Base-by-base conservation (phyloP, 2,113 vertebrate genomes). In the Sula dactylatra region DNA sequence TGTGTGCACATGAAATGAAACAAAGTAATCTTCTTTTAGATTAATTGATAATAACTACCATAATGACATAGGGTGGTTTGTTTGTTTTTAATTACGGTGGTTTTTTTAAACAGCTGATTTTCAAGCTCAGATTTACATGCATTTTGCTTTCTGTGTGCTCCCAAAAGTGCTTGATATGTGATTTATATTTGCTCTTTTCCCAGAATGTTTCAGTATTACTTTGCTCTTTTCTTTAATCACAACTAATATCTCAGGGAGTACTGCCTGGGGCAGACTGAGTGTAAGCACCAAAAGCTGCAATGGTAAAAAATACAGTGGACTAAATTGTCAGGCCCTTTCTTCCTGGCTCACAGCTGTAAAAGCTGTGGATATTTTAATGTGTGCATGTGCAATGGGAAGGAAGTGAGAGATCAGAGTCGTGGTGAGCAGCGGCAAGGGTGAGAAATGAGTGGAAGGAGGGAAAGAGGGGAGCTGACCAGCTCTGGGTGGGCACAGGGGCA, bases 21-120 rank as follows among this genome's bases (percentile, higher is more conserved):
- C 76, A 90, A 90, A 62, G 29, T 40, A 66, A 92, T 7, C 4
- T 13, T 93, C 47, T 58, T 79, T 90, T 85, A 80, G 82, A 89
- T 71, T 79, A 96, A 66, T 38, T 96, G 64, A 89, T 96, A 94
- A 91, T 95, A 91, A 95, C 84, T 76, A 18, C 44, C 96, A 20
- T 61, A 64, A 58, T 56, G 80, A 26, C 49, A 85, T 32, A 85
- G 34, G 44, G 62, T 58, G 27, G 22, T 26, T 55, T 54, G 54
- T n/a, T 86, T 95, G 18, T 6, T 90, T 95, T 90, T 93, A 91
- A 90, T 92, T 80, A 64, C 13, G 31, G 26, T 62, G 34, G 8
- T 1, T 22, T 83, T 67, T 95, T 84, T 71, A 87, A 94, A 86
- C 34, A 82, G 84, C 20, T 84, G 44, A 76, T 82, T 95, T 97